Evolutionary conservation across 1,140 invertebrate species (phyloP).

Genomic region (Leguminivora glycinivorella): DNA sequence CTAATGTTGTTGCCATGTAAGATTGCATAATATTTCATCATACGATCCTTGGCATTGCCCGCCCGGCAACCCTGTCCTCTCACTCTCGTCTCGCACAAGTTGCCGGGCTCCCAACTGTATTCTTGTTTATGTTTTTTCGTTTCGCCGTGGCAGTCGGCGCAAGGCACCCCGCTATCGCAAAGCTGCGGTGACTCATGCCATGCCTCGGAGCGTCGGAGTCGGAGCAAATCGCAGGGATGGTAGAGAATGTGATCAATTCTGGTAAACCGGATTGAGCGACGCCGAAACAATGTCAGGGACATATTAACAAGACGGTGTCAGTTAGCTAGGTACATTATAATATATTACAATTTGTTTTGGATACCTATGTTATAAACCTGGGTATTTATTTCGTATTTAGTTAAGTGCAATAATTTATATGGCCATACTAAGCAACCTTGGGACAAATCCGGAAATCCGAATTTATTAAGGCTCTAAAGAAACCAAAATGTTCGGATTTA

Average conservation of each 20-base stretch:
- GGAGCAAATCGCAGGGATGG: slow-evolving; percentile 13
- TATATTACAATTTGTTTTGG: too few relatives aligned
- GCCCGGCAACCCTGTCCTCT: not conserved
- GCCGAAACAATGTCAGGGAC: slow-evolving; percentile 15
- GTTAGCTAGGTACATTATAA: not conserved
- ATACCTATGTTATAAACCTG: too few relatives aligned
- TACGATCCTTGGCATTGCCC: slow-evolving; percentile 10
- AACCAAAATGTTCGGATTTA: too few relatives aligned
- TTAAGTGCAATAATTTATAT: too few relatives aligned
- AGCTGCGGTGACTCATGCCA: slow-evolving; percentile 1
- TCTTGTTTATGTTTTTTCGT: slow-evolving; percentile 23
- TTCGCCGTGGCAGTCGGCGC: slow-evolving; percentile 18
- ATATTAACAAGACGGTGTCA: not conserved
- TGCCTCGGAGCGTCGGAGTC: not conserved
- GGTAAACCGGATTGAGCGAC: slow-evolving; percentile 21
- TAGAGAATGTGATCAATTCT: slow-evolving; percentile 2
- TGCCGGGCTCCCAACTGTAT: not conserved
- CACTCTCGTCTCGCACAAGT: not conserved
- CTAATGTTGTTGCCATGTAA: not conserved
- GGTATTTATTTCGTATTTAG: too few relatives aligned
- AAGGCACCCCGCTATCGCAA: slow-evolving; percentile 15
- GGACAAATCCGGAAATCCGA: too few relatives aligned
- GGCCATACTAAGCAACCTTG: too few relatives aligned
- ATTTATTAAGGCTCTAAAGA: too few relatives aligned
- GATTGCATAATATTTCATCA: slow-evolving; percentile 20